A percentile compares a stretch with the other conserved stretches of the same genome.
Conservation (phyloP, 1,140 invertebrate genomes). For the Teleopsis dalmanni region DNA sequence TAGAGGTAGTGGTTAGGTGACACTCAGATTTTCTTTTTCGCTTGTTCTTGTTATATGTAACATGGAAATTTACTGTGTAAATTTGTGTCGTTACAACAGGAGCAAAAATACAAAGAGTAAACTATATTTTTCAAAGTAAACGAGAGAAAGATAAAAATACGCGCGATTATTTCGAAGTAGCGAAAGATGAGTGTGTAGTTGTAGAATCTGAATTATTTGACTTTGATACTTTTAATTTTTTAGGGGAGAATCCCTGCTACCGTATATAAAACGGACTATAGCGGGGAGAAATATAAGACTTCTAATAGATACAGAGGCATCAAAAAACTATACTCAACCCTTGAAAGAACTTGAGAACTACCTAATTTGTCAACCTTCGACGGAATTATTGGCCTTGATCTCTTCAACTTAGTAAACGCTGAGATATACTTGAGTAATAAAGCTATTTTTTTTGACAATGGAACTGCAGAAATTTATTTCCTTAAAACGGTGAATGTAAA, state of each 20-base stretch:
- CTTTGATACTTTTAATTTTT: constrained; percentile 11
- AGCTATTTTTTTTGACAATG: background rate
- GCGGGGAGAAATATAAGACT: constrained; percentile 14
- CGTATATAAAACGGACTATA: constrained; percentile 9
- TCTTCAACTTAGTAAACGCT: background rate
- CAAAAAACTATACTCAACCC: constrained; percentile 13
- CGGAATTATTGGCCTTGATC: constrained; percentile 6
- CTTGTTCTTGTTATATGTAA: no score
- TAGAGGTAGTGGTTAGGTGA: no score
- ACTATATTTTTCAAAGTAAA: no score
- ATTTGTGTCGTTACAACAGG: no score
- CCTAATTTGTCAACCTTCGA: constrained; percentile 2
- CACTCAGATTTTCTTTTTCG: no score
- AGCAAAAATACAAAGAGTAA: no score
- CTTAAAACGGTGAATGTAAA: constrained; percentile 1
- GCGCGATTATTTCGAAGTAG: background rate
- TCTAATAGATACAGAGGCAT: constrained; percentile 13
- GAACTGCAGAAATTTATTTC: background rate
- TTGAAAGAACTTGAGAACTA: background rate
- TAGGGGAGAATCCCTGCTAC: constrained; percentile 15
- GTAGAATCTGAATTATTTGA: background rate
- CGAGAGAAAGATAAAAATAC: background rate
- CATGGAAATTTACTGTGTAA: no score
- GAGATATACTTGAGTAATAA: constrained; percentile 3
- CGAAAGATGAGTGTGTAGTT: background rate